phyloP scores from a whole-genome alignment of 2,888 invertebrate species.

The Drosophila buzzatii region DNA sequence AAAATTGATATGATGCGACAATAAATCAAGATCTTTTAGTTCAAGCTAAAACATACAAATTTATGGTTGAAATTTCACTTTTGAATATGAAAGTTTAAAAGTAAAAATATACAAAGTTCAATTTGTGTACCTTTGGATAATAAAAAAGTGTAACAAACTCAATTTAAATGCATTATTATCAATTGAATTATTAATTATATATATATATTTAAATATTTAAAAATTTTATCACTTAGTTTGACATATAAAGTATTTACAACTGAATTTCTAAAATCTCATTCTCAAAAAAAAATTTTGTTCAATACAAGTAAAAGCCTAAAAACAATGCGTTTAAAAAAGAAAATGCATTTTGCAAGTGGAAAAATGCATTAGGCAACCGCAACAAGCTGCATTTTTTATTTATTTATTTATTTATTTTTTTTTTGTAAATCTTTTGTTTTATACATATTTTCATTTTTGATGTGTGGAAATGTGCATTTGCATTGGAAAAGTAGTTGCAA shows the following conservation, averaged over 20 bases:
- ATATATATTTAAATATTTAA: neutral
- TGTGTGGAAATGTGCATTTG: constrained; percentile 59
- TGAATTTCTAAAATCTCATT: neutral
- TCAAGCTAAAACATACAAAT: neutral
- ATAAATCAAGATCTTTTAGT: neutral
- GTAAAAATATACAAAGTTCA: neutral
- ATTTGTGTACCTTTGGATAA: neutral
- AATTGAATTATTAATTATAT: neutral
- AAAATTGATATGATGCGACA: neutral
- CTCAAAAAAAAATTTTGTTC: neutral
- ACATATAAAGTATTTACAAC: neutral
- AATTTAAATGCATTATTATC: neutral
- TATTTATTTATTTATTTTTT: too few relatives aligned
- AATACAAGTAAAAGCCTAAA: constrained; percentile 1
- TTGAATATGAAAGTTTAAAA: neutral
- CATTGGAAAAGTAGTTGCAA: constrained; percentile 25
- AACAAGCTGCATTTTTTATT: constrained; percentile 4
- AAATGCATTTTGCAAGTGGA: constrained; percentile 42
- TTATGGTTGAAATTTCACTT: neutral
- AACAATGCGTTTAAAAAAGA: constrained; percentile 2
- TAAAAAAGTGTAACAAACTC: too few relatives aligned
- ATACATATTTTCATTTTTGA: constrained; percentile 48
- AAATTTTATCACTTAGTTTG: neutral
- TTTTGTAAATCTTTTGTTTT: constrained; percentile 43
- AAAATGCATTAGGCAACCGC: constrained; percentile 51